Conservation (phyloP, 64 coral and sea anemone genomes). For the Stichodactyla helianthus region DNA sequence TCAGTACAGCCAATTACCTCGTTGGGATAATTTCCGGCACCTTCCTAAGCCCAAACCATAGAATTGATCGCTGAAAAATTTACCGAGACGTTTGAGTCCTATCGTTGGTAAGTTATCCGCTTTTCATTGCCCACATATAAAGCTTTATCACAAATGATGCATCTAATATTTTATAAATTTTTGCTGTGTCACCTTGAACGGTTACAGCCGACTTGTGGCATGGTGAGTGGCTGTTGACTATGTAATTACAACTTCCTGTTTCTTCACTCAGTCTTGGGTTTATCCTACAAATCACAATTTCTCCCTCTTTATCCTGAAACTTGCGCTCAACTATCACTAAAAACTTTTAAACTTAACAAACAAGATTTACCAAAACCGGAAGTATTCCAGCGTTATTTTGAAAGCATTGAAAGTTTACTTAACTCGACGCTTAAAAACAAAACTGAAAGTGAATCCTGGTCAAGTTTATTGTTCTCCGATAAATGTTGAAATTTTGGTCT, state of each 20-base stretch:
- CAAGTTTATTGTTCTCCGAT: neutral
- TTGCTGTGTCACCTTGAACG: neutral
- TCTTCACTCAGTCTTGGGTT: neutral
- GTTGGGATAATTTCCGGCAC: neutral
- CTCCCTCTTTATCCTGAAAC: neutral
- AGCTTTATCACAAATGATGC: too few species aligned
- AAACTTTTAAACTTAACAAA: neutral
- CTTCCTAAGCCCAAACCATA: neutral
- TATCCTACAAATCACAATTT: neutral
- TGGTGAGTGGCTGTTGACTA: conserved; percentile 4
- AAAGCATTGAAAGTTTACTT: neutral
- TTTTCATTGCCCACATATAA: too few species aligned
- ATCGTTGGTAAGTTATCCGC: neutral
- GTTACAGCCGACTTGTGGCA: neutral
- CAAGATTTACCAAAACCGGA: neutral
- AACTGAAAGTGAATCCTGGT: neutral
- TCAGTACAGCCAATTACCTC: neutral
- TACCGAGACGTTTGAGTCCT: too few species aligned
- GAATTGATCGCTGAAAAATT: neutral
- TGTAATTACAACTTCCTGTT: neutral
- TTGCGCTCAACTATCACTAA: neutral
- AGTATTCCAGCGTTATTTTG: neutral
- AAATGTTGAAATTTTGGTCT: neutral
- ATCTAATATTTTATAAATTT: neutral
- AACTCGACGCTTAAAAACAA: neutral